phyloP scores from a whole-genome alignment of 2,797 vertebrate species.

The Anolis apletophallus region DNA sequence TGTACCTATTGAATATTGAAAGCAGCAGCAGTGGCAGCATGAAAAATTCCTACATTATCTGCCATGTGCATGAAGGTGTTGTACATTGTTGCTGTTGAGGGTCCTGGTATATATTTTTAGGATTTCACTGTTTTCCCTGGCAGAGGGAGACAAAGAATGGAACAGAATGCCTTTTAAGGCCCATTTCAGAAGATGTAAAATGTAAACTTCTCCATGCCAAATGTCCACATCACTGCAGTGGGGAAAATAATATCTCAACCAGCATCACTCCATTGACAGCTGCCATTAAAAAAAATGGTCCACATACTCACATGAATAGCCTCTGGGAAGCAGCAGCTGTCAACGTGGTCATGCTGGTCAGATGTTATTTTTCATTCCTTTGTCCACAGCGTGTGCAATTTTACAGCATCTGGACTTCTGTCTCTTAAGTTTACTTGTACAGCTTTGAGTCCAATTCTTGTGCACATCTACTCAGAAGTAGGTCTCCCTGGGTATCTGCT shows the following conservation, averaged over 20 bases:
- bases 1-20: not conserved
- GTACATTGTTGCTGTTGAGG: no score
- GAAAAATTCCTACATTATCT: not conserved
- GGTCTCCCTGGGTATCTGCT: not conserved
- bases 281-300: not conserved
- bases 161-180: not conserved
- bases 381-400: not conserved
- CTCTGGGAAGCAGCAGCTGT: constrained; percentile 9
- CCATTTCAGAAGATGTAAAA: not conserved
- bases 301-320: not conserved
- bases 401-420: not conserved
- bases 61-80: not conserved
- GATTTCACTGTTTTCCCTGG: not conserved
- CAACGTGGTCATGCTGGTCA: not conserved
- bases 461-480: not conserved
- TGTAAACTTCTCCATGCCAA: not conserved
- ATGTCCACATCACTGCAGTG: not conserved
- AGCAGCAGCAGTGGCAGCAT: not conserved
- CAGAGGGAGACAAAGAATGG: not conserved
- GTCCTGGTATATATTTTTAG: not conserved
- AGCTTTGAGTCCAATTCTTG: not conserved
- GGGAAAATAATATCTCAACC: not conserved
- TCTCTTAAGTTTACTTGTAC: not conserved
- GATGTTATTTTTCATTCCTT: constrained; percentile 6
- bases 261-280: not conserved